Percentiles rank a stretch among this genome's conserved stretches.
These are phyloP conservation scores for Metridium senile DNA, from an alignment of 92 coral and sea anemone species.

Conservation along the genomic window DNA sequence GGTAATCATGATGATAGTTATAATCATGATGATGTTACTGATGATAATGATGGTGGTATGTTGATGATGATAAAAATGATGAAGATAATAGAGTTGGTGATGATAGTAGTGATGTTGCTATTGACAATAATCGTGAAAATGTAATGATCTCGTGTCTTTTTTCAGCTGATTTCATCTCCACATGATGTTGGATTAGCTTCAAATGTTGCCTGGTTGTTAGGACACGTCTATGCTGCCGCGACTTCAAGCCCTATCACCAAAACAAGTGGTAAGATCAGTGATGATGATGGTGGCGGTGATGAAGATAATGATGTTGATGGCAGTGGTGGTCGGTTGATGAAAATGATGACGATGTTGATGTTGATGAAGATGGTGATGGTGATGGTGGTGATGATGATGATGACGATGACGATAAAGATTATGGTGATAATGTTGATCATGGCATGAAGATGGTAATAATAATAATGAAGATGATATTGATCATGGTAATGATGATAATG, in stretches of 20 bases:
- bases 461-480: too few relatives aligned
- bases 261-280: slow-evolving; percentile 67
- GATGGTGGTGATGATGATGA: too few relatives aligned
- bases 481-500: too few relatives aligned
- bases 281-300: background rate
- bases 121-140: background rate
- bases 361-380: background rate
- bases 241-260: slow-evolving; percentile 52
- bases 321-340: background rate
- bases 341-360: background rate
- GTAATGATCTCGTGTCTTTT: background rate
- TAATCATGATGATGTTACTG: too few relatives aligned
- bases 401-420: too few relatives aligned
- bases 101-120: background rate
- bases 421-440: too few relatives aligned
- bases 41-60: too few relatives aligned
- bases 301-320: background rate
- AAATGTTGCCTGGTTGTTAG: slow-evolving; percentile 76
- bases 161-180: slow-evolving; percentile 61
- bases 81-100: background rate
- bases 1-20: too few relatives aligned
- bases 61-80: too few relatives aligned
- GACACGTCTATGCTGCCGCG: slow-evolving; percentile 67
- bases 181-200: slow-evolving; percentile 67
- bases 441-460: too few relatives aligned